Evolutionary conservation across 2,797 vertebrate species (phyloP).

Genomic region (Odontamblyopus lacepedii): DNA sequence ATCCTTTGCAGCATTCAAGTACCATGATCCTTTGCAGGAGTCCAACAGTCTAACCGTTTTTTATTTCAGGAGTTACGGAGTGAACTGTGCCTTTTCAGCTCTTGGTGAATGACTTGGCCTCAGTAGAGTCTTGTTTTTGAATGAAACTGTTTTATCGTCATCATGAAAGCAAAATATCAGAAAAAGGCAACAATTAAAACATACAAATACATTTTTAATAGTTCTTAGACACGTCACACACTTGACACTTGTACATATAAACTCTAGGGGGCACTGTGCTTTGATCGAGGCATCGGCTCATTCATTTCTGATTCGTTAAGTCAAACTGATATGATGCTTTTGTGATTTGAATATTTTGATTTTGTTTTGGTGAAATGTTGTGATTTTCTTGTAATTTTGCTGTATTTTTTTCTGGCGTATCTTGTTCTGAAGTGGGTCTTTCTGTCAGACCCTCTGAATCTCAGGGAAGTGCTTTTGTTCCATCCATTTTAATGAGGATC

Average conservation of each 20-base stretch:
- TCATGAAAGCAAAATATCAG: slow-evolving; percentile 8
- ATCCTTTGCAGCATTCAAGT: slow-evolving; percentile 4
- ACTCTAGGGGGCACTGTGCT: background rate
- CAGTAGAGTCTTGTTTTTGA: background rate
- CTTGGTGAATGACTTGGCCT: background rate
- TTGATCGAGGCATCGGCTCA: background rate
- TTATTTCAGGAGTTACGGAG: background rate
- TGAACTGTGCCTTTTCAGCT: background rate
- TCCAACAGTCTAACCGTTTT: background rate
- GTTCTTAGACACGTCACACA: background rate
- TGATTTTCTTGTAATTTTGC: slow-evolving; percentile 6
- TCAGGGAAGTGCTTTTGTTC: slow-evolving; percentile 7
- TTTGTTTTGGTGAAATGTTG: background rate
- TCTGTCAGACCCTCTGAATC: background rate
- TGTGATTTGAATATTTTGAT: background rate
- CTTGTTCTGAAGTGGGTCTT: slow-evolving; percentile 6
- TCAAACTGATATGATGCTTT: slow-evolving; percentile 4
- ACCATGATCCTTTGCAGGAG: slow-evolving; percentile 10
- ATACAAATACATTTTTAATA: background rate
- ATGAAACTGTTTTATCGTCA: background rate
- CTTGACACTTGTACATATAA: background rate
- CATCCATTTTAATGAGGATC: slow-evolving; percentile 8
- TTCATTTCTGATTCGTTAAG: background rate
- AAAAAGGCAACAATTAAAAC: background rate
- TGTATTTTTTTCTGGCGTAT: background rate